Conservation (phyloP, 2,888 invertebrate genomes). For the Leucozona laternaria region DNA sequence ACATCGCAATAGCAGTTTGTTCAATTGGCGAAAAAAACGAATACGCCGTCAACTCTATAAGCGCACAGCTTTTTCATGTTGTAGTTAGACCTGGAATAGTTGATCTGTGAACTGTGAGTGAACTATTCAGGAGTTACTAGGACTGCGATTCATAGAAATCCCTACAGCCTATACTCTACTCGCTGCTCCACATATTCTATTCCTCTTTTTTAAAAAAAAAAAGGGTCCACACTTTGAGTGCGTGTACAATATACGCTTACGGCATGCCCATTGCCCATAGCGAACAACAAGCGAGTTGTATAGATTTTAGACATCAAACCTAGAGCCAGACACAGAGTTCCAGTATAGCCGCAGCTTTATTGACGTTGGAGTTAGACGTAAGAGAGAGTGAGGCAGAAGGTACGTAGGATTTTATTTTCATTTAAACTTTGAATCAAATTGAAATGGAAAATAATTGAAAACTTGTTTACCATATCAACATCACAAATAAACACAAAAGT, state of each 20-base stretch:
- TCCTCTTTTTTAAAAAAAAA: neutral
- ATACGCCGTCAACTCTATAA: neutral
- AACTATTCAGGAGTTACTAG: neutral
- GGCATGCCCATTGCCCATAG: neutral
- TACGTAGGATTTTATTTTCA: conserved; percentile 40
- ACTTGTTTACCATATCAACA: conserved; percentile 67
- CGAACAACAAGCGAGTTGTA: neutral
- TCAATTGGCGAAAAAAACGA: no score
- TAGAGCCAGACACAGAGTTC: neutral
- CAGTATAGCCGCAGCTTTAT: neutral
- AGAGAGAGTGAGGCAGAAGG: neutral
- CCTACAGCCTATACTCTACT: neutral
- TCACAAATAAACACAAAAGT: conserved; percentile 30
- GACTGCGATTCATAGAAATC: conserved; percentile 25
- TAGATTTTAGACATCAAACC: neutral
- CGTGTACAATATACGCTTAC: neutral
- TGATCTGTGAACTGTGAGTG: conserved; percentile 38
- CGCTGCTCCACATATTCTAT: neutral
- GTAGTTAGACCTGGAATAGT: conserved; percentile 48
- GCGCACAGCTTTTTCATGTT: neutral
- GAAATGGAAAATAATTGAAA: conserved; percentile 72
- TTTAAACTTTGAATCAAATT: conserved; percentile 67
- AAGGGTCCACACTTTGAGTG: conserved; percentile 32
- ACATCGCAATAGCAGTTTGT: no score
- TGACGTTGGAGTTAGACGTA: neutral